phyloP scores from a whole-genome alignment of 2,797 vertebrate genomes.

The Petrocephalus sullivani region DNA sequence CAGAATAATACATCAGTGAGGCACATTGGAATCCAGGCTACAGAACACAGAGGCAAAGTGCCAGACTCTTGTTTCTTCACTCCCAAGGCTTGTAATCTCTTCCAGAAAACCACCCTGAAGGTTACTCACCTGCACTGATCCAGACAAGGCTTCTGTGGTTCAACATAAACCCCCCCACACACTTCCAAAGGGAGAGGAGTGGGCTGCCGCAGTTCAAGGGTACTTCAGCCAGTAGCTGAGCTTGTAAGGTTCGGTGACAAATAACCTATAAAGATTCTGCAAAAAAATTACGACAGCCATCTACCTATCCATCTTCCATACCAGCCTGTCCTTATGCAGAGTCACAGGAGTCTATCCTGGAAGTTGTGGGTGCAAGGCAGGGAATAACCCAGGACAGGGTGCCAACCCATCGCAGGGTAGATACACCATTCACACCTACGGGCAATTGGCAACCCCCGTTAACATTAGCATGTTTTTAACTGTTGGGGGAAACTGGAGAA shows the following conservation, averaged over 20 bases:
- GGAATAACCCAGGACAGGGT: too few relatives aligned
- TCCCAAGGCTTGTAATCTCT: background rate
- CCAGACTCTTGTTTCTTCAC: background rate
- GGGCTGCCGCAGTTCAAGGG: background rate
- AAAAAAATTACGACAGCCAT: background rate
- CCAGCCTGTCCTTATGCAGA: background rate
- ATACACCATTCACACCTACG: background rate
- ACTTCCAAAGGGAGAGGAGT: background rate
- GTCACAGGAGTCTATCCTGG: background rate
- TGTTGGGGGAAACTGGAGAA: background rate
- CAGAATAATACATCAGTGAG: background rate
- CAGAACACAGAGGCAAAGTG: background rate
- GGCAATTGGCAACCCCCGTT: background rate
- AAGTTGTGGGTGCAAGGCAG: background rate
- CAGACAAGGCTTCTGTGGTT: background rate
- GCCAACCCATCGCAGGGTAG: background rate
- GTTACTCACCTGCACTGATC: slow-evolving; percentile 22
- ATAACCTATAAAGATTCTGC: background rate
- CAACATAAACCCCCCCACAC: background rate
- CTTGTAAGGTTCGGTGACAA: background rate
- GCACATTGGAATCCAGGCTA: background rate
- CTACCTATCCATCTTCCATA: background rate
- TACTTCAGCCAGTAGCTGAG: background rate
- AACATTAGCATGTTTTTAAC: background rate
- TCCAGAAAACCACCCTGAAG: background rate